Percentiles rank a stretch among this genome's conserved stretches.
These are phyloP conservation scores for Helicoverpa zea DNA, from an alignment of 1,140 invertebrate species.

Conservation along the genomic window DNA sequence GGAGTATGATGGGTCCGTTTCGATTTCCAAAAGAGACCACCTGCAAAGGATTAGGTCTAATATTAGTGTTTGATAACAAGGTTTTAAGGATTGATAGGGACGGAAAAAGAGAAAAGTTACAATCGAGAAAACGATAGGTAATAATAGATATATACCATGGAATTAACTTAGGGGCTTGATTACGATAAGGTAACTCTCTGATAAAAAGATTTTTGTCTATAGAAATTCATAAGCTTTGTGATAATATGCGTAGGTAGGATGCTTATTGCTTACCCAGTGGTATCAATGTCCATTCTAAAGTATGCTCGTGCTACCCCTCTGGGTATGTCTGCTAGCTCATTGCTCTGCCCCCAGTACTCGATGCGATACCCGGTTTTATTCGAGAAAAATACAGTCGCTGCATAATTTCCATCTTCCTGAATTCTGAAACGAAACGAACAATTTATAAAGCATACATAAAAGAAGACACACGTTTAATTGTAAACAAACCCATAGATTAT, in stretches of 20 bases:
- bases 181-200: too few species aligned
- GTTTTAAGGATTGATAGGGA: neutral
- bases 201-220: too few species aligned
- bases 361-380: conserved; percentile 90
- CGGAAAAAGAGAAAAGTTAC: neutral
- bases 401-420: conserved; percentile 91
- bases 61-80: neutral
- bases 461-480: neutral
- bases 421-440: conserved; percentile 82
- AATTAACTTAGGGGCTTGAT: too few species aligned
- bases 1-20: conserved; percentile 90
- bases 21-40: conserved; percentile 93
- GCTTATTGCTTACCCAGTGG: conserved; percentile 88
- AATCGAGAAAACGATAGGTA: too few species aligned
- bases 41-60: conserved; percentile 74
- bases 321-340: conserved; percentile 88
- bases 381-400: conserved; percentile 91
- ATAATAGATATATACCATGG: too few species aligned
- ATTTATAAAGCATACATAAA: neutral
- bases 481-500: conserved; percentile 14
- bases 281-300: conserved; percentile 89
- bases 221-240: too few species aligned
- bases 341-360: conserved; percentile 92
- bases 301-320: conserved; percentile 90
- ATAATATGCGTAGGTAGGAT: neutral